Base-by-base conservation (phyloP, 1,140 invertebrate species). In the Thalassaphorura encarpata region DNA sequence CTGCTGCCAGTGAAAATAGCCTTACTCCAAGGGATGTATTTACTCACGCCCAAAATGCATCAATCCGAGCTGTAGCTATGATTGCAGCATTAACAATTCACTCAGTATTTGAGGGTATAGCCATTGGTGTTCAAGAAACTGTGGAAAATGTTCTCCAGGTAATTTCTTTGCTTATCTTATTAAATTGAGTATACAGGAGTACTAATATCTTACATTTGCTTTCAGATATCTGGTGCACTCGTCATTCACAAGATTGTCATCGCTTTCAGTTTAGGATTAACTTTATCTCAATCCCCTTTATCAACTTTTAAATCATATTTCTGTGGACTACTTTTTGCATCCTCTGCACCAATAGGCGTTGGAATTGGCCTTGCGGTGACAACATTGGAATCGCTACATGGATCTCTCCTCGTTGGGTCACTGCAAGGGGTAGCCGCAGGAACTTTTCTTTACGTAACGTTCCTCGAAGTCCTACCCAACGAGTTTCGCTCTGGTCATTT, bases 391-490 rank as follows among this genome's bases (percentile, higher is more conserved):
- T 56, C 48, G 28, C 11, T 70, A 2, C 58, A 68, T 18, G 71
- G 75, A 0, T 62, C 67, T 24, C 50, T 78, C 13, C 63, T 73
- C 8, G 75, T 73, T 67, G 77, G 76, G 3, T 64, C 77, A 46
- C 67, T 83, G 16, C 77, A 80, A 65, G 78, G 77, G 18, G 64
- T 51, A 6, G 31, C 26, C 23, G 39, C 52, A 3, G 92, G 92
- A 40, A 94, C 89, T 1, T 80, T 96, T 42, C 72, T 96, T 0
- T 96, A 94, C 71, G 87, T 95, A 39, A 91, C 89, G 0, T 87
- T 93, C 29, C 88, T 89, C 69, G 92, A 96, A 75, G 84, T 96
- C 23, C 72, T 96, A 23, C 90, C 85, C 0, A 75, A 85, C 39
- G 86, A 89, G 71, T 63, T 76, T 33, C 69, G 70, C 60, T 62